Percentiles rank a stretch among this genome's conserved stretches.
phyloP scores from a whole-genome alignment of 2,888 invertebrate species.

The Macrosoma leucophasiata region DNA sequence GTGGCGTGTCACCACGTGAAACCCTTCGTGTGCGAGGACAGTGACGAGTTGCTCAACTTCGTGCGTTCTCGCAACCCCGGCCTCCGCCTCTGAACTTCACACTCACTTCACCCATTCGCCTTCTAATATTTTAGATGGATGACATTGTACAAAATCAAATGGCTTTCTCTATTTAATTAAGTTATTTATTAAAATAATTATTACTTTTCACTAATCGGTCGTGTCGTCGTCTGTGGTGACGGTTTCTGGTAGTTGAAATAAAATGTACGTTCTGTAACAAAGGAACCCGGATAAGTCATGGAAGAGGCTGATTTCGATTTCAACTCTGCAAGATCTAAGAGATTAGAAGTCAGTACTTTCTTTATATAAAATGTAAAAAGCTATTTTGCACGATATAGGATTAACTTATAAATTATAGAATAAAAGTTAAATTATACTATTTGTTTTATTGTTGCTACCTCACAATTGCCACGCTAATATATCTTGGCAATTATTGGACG shows the following conservation, averaged over 20 bases:
- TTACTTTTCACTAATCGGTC: slow-evolving; percentile 3
- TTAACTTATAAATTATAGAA: slow-evolving; percentile 58
- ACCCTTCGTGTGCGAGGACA: slow-evolving; percentile 93
- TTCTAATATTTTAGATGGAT: slow-evolving; percentile 52
- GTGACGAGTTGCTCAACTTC: slow-evolving; percentile 91
- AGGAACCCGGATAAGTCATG: no score
- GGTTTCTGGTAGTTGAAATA: no score
- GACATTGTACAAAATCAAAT: slow-evolving; percentile 68
- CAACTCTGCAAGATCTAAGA: slow-evolving; percentile 9
- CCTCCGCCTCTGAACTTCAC: slow-evolving; percentile 79
- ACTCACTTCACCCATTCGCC: slow-evolving; percentile 31
- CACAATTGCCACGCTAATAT: no score
- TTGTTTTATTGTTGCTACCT: slow-evolving; percentile 12
- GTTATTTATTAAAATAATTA: slow-evolving; percentile 46
- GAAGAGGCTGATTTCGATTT: no score
- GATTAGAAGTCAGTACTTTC: slow-evolving; percentile 42
- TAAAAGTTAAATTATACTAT: slow-evolving; percentile 40
- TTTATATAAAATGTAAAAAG: slow-evolving; percentile 69
- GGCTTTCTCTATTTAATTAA: slow-evolving; percentile 64
- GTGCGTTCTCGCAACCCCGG: slow-evolving; percentile 92
- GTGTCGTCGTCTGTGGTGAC: no score
- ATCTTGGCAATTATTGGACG: no score
- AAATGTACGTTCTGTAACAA: no score
- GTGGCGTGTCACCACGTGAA: slow-evolving; percentile 91
- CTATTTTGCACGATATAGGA: slow-evolving; percentile 59